A percentile compares a stretch with the other conserved stretches of the same genome.
These are phyloP conservation scores for Chauna torquata DNA, from an alignment of 2,113 vertebrate genomes.

Conservation along the genomic window DNA sequence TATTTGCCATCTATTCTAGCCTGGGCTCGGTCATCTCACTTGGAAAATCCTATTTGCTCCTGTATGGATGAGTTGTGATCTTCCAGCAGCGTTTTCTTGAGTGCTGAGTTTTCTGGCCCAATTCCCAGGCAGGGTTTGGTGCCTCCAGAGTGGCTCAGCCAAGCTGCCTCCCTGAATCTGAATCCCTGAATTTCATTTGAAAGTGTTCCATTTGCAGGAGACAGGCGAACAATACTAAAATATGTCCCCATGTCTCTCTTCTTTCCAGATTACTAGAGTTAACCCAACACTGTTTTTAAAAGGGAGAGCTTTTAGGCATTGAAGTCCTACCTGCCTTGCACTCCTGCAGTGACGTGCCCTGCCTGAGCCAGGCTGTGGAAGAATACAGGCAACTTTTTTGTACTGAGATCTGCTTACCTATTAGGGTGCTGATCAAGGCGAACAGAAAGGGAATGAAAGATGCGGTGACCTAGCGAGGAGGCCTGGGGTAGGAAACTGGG, in stretches of 20 bases:
- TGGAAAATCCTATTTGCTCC: conserved; percentile 22
- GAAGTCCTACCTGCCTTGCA: neutral
- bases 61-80: neutral
- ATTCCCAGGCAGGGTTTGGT: conserved; percentile 12
- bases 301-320: neutral
- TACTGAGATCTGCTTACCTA: neutral
- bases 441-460: neutral
- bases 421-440: neutral
- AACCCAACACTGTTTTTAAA: neutral
- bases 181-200: neutral
- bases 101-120: conserved; percentile 16
- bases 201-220: neutral
- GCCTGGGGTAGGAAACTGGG: neutral
- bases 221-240: neutral
- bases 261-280: neutral
- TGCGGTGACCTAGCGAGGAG: neutral
- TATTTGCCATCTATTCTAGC: neutral
- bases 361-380: neutral
- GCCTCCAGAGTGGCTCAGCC: neutral
- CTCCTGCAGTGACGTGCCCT: neutral
- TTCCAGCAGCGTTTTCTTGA: conserved; percentile 6
- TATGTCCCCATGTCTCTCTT: neutral
- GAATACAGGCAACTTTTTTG: neutral
- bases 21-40: neutral
- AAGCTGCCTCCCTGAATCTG: conserved; percentile 16